phyloP scores from a whole-genome alignment of 2,113 vertebrate species.

The Labeo rohita region DNA sequence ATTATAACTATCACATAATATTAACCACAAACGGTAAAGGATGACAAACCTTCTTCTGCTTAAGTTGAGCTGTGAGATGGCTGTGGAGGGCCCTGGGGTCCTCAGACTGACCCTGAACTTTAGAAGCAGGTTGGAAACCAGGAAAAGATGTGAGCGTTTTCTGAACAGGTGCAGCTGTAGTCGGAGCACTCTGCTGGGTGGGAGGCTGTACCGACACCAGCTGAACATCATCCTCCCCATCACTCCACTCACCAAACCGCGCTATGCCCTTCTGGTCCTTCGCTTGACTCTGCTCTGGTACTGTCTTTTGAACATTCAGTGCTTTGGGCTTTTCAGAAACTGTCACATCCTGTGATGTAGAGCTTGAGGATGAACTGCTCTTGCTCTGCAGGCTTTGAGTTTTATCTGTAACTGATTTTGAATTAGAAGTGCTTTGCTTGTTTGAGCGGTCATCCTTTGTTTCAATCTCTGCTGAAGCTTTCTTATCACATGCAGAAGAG shows the following conservation, averaged over 20 bases:
- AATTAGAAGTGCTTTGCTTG: conserved; percentile 16
- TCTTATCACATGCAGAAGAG: not conserved
- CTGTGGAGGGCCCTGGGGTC: conserved; percentile 66
- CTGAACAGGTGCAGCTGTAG: conserved; percentile 61
- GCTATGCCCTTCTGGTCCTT: conserved; percentile 4
- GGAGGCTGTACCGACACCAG: conserved; percentile 68
- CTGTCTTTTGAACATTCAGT: not conserved
- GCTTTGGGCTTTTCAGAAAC: conserved; percentile 5
- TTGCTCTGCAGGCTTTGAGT: not conserved
- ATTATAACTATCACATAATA: not conserved
- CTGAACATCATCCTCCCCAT: conserved; percentile 60
- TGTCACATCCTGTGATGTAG: conserved; percentile 9
- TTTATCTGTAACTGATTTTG: conserved; percentile 6
- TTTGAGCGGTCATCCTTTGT: not conserved
- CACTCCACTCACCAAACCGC: conserved; percentile 21
- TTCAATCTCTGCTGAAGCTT: not conserved
- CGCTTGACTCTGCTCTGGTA: not conserved
- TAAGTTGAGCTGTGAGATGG: conserved; percentile 80
- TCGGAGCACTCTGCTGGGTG: conserved; percentile 46
- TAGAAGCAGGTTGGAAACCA: conserved; percentile 63
- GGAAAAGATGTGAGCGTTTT: conserved; percentile 69
- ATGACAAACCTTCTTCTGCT: conserved; percentile 85
- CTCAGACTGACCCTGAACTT: conserved; percentile 43
- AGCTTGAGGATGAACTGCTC: not conserved
- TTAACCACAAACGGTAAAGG: not conserved